Percentiles rank a stretch among this genome's conserved stretches.
Evolutionary conservation across 2,797 vertebrate species (phyloP).

Genomic region (Rallus crepitans): DNA sequence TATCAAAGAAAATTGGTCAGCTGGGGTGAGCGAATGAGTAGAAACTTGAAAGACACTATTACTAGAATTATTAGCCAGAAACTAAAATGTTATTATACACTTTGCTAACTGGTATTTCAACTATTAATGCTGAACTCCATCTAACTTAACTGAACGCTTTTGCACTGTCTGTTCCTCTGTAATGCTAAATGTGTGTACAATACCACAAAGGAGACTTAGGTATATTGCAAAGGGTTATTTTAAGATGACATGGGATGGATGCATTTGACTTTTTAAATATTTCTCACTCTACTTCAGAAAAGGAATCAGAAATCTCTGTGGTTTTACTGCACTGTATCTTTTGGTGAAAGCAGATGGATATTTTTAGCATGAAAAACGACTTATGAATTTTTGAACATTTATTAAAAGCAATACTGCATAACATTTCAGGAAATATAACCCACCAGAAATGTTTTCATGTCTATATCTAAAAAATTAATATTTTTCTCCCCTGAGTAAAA

Average conservation of each 20-base stretch:
- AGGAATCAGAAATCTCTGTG: background rate
- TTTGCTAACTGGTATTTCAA: constrained; percentile 27
- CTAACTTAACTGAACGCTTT: background rate
- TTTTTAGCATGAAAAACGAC: constrained; percentile 8
- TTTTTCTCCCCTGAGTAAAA: background rate
- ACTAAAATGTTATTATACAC: background rate
- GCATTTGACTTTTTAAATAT: constrained; percentile 28
- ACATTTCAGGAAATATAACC: constrained; percentile 26
- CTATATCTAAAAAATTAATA: background rate
- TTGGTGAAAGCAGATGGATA: background rate
- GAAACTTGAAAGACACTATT: background rate
- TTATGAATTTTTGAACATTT: constrained; percentile 46
- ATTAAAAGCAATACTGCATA: constrained; percentile 7
- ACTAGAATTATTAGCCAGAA: background rate
- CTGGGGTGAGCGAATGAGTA: background rate
- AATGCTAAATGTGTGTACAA: background rate
- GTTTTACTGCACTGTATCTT: background rate
- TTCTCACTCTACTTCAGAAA: background rate
- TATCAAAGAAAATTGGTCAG: background rate
- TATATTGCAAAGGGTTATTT: constrained; percentile 52
- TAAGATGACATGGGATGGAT: background rate
- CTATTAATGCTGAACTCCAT: constrained; percentile 31
- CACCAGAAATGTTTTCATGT: background rate
- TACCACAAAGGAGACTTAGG: constrained; percentile 48
- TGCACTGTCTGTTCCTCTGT: constrained; percentile 1